Evolutionary conservation across 2,113 vertebrate genomes (phyloP).

Genomic region (Strigops habroptila): DNA sequence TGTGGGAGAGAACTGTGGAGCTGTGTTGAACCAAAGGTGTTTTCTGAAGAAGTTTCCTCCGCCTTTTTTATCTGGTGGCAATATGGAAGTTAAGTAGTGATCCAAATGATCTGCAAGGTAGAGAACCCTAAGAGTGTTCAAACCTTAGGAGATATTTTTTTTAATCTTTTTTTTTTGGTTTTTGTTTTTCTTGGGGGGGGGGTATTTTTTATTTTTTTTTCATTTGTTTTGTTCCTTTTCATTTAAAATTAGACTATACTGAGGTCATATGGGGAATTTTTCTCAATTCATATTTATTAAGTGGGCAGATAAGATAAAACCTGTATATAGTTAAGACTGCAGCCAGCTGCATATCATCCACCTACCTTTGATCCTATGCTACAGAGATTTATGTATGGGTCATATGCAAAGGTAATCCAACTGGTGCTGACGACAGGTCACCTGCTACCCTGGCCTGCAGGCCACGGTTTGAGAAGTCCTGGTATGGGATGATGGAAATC

Average conservation of each 20-base stretch:
- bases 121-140: background rate
- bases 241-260: background rate
- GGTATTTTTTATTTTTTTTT: background rate
- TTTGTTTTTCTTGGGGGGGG: background rate
- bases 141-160: background rate
- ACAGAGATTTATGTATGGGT: background rate
- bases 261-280: background rate
- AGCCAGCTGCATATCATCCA: background rate
- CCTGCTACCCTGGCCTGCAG: background rate
- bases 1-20: background rate
- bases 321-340: background rate
- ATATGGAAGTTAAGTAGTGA: background rate
- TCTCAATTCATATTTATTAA: background rate
- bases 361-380: background rate
- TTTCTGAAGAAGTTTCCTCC: background rate
- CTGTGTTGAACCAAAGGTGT: background rate
- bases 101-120: background rate
- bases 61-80: background rate
- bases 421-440: background rate
- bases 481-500: background rate
- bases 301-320: background rate
- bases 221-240: background rate
- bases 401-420: background rate
- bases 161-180: background rate
- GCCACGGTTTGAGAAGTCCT: background rate